A percentile compares a stretch with the other conserved stretches of the same genome.
Conservation (phyloP, 2,888 invertebrate genomes). For the Drosophila pullipes region DNA sequence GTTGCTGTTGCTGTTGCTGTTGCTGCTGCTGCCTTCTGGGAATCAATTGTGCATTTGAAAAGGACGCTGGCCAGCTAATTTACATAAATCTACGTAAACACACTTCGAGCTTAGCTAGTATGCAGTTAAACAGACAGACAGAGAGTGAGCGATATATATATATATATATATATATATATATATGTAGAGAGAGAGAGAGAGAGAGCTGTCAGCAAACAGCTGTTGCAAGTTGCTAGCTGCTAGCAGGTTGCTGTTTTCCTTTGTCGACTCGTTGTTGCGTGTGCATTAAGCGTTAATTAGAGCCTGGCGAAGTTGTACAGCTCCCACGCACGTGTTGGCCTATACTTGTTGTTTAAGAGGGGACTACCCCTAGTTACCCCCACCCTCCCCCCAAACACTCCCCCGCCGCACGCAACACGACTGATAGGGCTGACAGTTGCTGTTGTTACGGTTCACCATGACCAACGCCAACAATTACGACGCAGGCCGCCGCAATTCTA, state of each 20-base stretch:
- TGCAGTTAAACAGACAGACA: background rate
- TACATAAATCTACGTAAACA: conserved; percentile 75
- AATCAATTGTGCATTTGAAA: conserved; percentile 72
- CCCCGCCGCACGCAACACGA: too few relatives aligned
- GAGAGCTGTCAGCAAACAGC: conserved; percentile 28
- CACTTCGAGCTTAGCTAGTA: conserved; percentile 13
- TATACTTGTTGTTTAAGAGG: conserved; percentile 46
- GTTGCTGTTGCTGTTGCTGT: conserved; percentile 12
- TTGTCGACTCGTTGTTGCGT: background rate
- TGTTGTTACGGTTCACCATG: conserved; percentile 81
- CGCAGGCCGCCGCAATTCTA: conserved; percentile 71
- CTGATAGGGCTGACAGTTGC: conserved; percentile 67
- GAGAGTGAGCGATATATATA: too few relatives aligned
- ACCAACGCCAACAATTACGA: conserved; percentile 78
- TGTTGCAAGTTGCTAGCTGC: conserved; percentile 32
- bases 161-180: too few relatives aligned
- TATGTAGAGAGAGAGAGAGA: background rate
- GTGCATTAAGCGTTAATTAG: conserved; percentile 51
- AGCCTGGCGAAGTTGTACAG: conserved; percentile 44
- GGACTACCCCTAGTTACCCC: conserved; percentile 1
- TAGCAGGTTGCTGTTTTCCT: conserved; percentile 21
- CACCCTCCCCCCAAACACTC: background rate
- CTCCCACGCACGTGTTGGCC: conserved; percentile 75
- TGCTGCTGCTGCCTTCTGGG: conserved; percentile 70
- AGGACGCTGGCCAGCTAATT: conserved; percentile 60